These are phyloP conservation scores for Anodontia alba DNA, from an alignment of 2,888 invertebrate genomes.

Conservation along the genomic window DNA sequence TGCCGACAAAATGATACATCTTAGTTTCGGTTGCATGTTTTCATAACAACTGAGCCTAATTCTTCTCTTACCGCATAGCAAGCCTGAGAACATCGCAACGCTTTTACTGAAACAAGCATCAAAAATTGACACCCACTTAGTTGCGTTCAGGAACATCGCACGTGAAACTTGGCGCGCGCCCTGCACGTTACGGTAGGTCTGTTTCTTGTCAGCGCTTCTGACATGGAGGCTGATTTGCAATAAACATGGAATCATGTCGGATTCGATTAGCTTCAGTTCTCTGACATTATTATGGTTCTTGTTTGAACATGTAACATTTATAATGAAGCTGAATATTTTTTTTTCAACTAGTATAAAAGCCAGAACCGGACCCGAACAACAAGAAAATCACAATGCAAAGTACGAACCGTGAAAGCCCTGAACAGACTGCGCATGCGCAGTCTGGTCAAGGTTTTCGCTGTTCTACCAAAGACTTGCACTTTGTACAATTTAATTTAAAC, in stretches of 20 bases:
- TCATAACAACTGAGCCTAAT: conserved; percentile 46
- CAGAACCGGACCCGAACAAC: no score
- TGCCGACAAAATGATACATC: neutral
- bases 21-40: conserved; percentile 20
- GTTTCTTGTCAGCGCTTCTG: conserved; percentile 6
- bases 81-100: conserved; percentile 42
- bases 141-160: conserved; percentile 21
- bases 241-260: conserved; percentile 13
- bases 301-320: neutral
- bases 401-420: no score
- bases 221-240: conserved; percentile 1
- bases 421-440: no score
- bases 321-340: neutral
- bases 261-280: neutral
- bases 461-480: no score
- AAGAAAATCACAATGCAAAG: no score
- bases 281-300: neutral
- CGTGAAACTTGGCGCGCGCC: conserved; percentile 42
- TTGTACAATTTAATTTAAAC: no score
- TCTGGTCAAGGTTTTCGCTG: no score
- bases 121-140: conserved; percentile 38
- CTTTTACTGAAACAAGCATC: conserved; percentile 40
- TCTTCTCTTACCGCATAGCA: conserved; percentile 34
- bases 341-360: no score
- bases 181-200: conserved; percentile 11